Conservation (phyloP, 2,113 vertebrate genomes). For the Cariama cristata region DNA sequence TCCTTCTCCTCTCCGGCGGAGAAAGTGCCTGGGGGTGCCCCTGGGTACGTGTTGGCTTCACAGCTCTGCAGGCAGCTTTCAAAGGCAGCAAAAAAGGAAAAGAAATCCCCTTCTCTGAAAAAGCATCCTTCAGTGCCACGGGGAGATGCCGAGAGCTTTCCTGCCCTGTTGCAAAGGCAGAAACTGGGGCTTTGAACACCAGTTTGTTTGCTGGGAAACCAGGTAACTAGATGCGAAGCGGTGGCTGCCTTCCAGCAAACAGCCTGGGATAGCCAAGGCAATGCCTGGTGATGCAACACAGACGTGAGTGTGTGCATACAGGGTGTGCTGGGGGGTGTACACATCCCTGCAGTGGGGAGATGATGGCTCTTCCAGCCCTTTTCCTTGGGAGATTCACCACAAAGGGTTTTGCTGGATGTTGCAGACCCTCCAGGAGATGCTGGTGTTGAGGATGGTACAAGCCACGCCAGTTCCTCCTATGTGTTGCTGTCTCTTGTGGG, state of each 20-base stretch:
- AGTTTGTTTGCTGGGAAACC: constrained; percentile 66
- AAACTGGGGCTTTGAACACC: neutral
- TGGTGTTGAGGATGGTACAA: neutral
- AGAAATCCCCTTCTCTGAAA: neutral
- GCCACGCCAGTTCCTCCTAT: fast-evolving
- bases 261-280: neutral
- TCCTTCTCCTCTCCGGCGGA: neutral
- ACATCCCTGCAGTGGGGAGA: fast-evolving
- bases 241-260: neutral
- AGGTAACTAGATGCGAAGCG: constrained; percentile 31
- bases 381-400: too few relatives aligned
- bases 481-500: fast-evolving
- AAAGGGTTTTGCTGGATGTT: too few relatives aligned
- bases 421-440: neutral
- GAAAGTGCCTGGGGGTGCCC: neutral
- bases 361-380: neutral
- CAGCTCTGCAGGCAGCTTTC: neutral
- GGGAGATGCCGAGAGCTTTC: neutral
- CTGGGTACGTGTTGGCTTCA: neutral
- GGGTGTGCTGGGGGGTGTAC: neutral
- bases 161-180: neutral
- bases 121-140: fast-evolving
- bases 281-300: neutral
- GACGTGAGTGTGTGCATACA: fast-evolving
- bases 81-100: neutral